Base-by-base conservation (phyloP, 2,113 vertebrate species). In the Tupaia tana region DNA sequence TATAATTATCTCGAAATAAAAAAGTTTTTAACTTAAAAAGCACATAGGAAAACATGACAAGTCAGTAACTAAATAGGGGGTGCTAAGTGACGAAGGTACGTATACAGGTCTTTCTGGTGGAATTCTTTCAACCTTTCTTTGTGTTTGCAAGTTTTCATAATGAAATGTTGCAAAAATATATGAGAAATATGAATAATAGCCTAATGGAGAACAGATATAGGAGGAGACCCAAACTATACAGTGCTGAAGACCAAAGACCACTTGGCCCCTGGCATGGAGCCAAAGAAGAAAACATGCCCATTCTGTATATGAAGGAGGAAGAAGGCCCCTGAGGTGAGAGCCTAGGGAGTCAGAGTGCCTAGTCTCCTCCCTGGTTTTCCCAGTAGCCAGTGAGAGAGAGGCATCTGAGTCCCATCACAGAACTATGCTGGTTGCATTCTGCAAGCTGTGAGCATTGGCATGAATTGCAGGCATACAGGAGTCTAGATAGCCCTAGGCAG, bases 1-100 rank as follows among this genome's bases (percentile, higher is more conserved):
- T 89, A 69, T 34, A 93, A 78, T 63, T 91, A 63, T 34, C 31
- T 43, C 52, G 78, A 56, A 78, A 54, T 87, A 63, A 77, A 85
- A 89, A 52, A 3, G 43, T 43, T 43, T 52, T 58, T 77, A 78
- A 56, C 61, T 80, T 14, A 71, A 54, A 89, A 89, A 71, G 59
- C 11, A 56, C 14, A 52, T 59, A 74, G 20, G 19, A 75, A 93
- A 89, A 61, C 79, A 58, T 27, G 63, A 20, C 18, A 8, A 18
- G 12, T 58, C 22, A 0, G 4, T 56, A 27, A 31, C 19, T 67
- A 75, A 43, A 43, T 59, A 75, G 34, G 15, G 25, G 16, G 16
- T n/a, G 43, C 43, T 43, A n/a, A 4, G 20, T 34, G 25, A 79
- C 34, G 91, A 73, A 56, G n/a, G 10, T 63, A 15, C 19, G 10